Conservation (phyloP, 2,113 vertebrate genomes). For the Smithornis capensis region DNA sequence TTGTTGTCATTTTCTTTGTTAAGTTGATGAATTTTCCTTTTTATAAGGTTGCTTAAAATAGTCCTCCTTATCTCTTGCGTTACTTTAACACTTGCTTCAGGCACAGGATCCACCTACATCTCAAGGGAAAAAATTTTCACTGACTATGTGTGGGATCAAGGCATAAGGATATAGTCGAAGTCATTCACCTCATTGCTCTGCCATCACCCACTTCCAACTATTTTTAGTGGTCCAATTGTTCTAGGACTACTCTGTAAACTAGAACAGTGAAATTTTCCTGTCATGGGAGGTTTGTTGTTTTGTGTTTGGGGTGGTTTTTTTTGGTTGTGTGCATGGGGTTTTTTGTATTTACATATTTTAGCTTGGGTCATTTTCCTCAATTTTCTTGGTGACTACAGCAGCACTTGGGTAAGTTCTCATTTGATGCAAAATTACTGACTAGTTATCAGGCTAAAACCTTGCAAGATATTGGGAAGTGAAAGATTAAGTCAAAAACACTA, state of each 20-base stretch:
- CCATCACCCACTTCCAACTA: too few relatives aligned
- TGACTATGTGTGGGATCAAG: not conserved
- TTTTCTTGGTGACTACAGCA: not conserved
- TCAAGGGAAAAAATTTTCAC: not conserved
- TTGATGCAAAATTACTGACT: not conserved
- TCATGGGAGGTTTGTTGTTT: too few relatives aligned
- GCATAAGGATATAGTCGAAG: accelerated
- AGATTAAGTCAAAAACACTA: not conserved
- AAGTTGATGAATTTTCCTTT: not conserved
- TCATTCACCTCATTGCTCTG: not conserved
- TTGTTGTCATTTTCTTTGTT: not conserved
- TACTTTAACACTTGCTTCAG: not conserved
- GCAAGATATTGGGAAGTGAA: not conserved
- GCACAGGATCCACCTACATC: not conserved
- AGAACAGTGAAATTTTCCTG: not conserved
- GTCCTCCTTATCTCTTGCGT: not conserved
- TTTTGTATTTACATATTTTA: not conserved
- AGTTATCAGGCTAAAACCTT: not conserved
- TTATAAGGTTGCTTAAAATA: not conserved
- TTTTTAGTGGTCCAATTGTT: not conserved
- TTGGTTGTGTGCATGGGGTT: not conserved
- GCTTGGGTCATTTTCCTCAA: not conserved
- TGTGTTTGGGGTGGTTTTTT: accelerated
- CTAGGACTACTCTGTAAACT: not conserved
- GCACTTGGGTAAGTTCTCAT: not conserved